A percentile compares a stretch with the other conserved stretches of the same genome.
Conservation (phyloP, 2,888 invertebrate species). For the Pristionchus entomophagus region DNA sequence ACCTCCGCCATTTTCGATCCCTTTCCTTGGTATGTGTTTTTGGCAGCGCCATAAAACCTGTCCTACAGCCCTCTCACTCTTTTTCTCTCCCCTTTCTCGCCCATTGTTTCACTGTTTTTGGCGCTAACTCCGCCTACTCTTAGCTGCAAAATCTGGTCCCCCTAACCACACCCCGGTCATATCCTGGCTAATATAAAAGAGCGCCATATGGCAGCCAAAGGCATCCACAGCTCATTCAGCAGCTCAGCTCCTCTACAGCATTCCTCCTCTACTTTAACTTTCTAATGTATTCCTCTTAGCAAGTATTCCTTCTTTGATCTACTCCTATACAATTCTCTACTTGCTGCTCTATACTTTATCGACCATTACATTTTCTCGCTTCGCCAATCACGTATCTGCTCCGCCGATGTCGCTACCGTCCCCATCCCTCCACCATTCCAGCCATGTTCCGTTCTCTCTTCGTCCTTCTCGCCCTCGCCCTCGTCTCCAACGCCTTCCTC, state of each 20-base stretch:
- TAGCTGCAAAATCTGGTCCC: not conserved
- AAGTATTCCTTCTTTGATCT: no score
- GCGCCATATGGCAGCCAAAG: not conserved
- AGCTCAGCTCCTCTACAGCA: not conserved
- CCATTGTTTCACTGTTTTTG: not conserved
- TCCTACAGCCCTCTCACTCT: not conserved
- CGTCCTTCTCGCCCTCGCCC: slow-evolving; percentile 32
- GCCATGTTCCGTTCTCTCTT: not conserved
- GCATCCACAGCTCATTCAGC: not conserved
- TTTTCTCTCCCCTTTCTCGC: not conserved
- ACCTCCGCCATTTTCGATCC: not conserved
- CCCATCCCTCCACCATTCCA: not conserved
- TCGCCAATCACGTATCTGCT: not conserved
- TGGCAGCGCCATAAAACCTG: not conserved
- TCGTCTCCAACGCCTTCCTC: slow-evolving; percentile 45
- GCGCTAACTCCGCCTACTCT: not conserved
- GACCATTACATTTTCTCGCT: not conserved
- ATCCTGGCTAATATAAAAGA: not conserved
- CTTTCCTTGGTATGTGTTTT: slow-evolving; percentile 15
- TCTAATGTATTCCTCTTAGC: no score
- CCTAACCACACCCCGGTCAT: no score
- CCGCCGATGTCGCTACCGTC: not conserved
- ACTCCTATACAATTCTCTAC: no score
- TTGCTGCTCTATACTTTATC: no score
- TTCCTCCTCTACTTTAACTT: no score